Evolutionary conservation across 1,140 invertebrate species (phyloP), one percentile per base, ranked within the genome.

Genomic region (Drosophila funebris): DNA sequence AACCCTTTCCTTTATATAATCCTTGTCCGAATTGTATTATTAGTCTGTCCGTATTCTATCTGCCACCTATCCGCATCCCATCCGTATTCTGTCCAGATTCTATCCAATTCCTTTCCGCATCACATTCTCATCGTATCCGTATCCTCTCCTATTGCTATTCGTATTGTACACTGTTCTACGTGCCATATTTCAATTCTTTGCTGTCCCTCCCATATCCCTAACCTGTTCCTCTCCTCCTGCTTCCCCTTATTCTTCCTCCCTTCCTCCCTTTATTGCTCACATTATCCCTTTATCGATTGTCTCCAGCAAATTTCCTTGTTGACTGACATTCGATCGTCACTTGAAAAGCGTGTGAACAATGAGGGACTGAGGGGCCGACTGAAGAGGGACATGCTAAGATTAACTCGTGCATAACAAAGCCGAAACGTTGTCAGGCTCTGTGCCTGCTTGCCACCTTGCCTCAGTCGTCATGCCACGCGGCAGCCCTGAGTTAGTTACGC

Each of bases 251-350:
- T 22, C 9, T 11, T n/a, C n/a, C n/a, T n/a, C n/a, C n/a, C n/a
- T n/a, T n/a, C n/a, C n/a, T n/a, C n/a, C n/a, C n/a, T 20, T 44
- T 41, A 22, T 57, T 41, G 46, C 13, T n/a, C 18, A 33, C 14
- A 44, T 64, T 64, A 64, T 64, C 62, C 62, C 46, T 68, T 61
- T 68, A 63, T 70, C 50, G 58, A 70, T 67, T 58, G 33, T 27
- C 7, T 22, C 41, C 61, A 20, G 64, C 67, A 63, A 44, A 77
- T 76, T 75, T 68, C 69, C 73, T 67, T 79, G 69, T 76, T 79
- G 76, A 78, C 78, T 76, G 80, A 79, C 80, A 76, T 84, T 84
- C 80, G 80, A 84, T 84, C 80, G 76, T 41, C 41, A 31, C 9
- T 8, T 27, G 18, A 36, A 44, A 61, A 9, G n/a, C 14, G 5